phyloP scores from a whole-genome alignment of 2,113 vertebrate genomes.

The Anguilla rostrata region DNA sequence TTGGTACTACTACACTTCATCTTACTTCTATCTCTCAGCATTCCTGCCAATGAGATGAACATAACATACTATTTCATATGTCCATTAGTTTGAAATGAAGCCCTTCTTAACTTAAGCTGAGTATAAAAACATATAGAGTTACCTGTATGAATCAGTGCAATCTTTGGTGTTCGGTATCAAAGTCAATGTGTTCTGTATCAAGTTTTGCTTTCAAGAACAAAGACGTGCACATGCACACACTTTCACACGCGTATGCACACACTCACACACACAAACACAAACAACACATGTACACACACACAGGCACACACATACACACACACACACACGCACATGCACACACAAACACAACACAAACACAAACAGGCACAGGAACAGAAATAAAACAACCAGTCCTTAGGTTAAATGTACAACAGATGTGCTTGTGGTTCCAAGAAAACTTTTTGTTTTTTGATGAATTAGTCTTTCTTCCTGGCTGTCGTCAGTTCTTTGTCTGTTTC shows the following conservation, averaged over 20 bases:
- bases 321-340: background rate
- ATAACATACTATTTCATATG: background rate
- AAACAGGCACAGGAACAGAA: background rate
- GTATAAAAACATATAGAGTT: background rate
- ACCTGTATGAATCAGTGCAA: background rate
- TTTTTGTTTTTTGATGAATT: background rate
- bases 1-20: background rate
- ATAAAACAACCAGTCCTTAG: background rate
- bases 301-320: background rate
- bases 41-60: background rate
- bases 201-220: background rate
- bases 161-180: background rate
- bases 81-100: background rate
- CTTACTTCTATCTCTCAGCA: background rate
- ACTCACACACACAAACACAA: background rate
- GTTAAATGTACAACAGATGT: background rate
- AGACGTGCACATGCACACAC: background rate
- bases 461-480: background rate
- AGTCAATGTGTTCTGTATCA: background rate
- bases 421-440: constrained; percentile 1
- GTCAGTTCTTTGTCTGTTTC: background rate
- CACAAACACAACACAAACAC: background rate
- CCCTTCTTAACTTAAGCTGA: background rate
- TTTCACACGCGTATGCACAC: background rate
- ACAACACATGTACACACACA: constrained; percentile 5